Conservation (phyloP, 1,140 invertebrate species). For the Pristionchus pacificus region DNA sequence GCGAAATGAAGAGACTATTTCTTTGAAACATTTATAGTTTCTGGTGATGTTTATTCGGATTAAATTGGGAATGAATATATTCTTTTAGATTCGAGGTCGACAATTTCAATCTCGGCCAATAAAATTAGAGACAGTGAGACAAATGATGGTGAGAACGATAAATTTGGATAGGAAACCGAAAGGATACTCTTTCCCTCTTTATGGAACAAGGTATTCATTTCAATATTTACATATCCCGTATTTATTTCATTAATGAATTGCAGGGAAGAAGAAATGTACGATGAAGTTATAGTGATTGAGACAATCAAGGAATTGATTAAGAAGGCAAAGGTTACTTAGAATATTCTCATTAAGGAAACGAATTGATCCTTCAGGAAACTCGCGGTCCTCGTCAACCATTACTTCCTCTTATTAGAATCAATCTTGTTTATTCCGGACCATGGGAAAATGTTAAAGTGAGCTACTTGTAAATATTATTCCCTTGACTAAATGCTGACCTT, state of each 20-base stretch:
- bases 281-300: conserved; percentile 41
- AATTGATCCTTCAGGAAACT: background rate
- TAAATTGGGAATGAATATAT: conserved; percentile 3
- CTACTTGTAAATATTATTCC: conserved; percentile 11
- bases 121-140: conserved; percentile 38
- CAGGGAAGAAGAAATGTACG: conserved; percentile 32
- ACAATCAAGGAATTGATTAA: conserved; percentile 45
- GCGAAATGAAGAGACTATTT: too few species aligned
- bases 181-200: conserved; percentile 12
- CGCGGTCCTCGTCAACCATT: conserved; percentile 37
- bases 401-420: conserved; percentile 44
- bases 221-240: conserved; percentile 24
- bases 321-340: conserved; percentile 17
- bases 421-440: conserved; percentile 43
- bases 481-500: background rate
- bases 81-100: conserved; percentile 55
- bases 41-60: conserved; percentile 6
- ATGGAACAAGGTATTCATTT: conserved; percentile 26
- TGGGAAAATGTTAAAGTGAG: conserved; percentile 48
- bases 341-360: background rate
- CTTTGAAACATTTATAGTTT: conserved; percentile 9
- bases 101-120: conserved; percentile 30
- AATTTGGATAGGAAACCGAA: conserved; percentile 27
- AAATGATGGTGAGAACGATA: conserved; percentile 44
- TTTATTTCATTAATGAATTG: too few species aligned